Percentiles rank a stretch among this genome's conserved stretches.
These are phyloP conservation scores for Rhadina sibilatrix DNA, from an alignment of 2,113 vertebrate genomes.

Conservation along the genomic window DNA sequence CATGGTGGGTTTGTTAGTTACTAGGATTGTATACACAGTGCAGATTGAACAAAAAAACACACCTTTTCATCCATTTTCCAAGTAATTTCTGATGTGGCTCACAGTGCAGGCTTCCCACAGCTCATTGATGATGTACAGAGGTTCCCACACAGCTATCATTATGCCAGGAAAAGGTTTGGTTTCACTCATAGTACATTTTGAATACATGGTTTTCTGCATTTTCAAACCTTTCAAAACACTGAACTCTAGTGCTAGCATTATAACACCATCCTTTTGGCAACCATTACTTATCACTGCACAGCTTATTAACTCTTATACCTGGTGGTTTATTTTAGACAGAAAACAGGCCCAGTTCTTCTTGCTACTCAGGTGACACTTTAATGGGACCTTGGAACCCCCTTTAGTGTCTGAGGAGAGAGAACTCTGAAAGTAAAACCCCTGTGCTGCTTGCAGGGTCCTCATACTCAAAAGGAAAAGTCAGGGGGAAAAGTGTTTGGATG, in stretches of 20 bases:
- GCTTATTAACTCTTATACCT: not conserved
- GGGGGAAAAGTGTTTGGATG: rapidly evolving
- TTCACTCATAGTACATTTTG: not conserved
- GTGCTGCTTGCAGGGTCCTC: not conserved
- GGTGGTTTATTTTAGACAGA: not conserved
- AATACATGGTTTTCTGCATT: not conserved
- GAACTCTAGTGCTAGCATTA: not conserved
- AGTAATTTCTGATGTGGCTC: not conserved
- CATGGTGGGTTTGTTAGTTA: not conserved
- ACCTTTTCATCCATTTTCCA: not conserved
- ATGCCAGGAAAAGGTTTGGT: not conserved
- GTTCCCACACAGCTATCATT: not conserved
- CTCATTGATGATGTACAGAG: not conserved
- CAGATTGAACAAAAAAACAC: not conserved
- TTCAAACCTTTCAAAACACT: not conserved
- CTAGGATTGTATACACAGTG: not conserved
- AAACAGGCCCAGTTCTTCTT: not conserved
- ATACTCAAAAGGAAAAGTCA: not conserved
- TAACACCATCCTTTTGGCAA: not conserved
- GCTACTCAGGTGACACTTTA: not conserved
- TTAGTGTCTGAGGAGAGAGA: not conserved
- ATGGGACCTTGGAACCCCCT: not conserved
- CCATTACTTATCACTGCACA: not conserved
- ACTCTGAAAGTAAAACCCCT: not conserved
- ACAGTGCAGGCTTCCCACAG: not conserved